Conservation (phyloP, 2,113 vertebrate genomes). For the Heptranchias perlo region DNA sequence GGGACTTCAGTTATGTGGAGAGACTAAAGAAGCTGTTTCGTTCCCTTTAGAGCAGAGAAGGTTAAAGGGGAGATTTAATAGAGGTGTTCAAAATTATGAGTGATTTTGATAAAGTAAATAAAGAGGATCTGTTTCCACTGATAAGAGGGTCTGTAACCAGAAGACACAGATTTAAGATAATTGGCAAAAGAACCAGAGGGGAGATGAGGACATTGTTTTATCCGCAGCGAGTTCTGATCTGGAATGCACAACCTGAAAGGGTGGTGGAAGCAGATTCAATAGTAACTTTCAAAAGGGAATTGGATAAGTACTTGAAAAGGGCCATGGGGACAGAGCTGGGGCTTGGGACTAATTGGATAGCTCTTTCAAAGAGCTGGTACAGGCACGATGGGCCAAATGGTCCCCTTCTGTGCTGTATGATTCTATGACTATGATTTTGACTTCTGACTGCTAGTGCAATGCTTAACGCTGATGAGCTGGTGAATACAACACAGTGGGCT, state of each 20-base stretch:
- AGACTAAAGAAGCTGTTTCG: neutral
- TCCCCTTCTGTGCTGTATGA: neutral
- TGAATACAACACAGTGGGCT: neutral
- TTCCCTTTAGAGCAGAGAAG: neutral
- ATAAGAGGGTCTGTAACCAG: neutral
- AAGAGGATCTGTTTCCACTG: neutral
- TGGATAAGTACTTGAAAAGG: neutral
- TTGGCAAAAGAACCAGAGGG: neutral
- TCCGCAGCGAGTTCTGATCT: neutral
- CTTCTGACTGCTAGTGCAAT: neutral
- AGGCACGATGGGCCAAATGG: neutral
- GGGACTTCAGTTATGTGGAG: neutral
- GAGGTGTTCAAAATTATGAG: neutral
- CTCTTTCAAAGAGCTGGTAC: neutral
- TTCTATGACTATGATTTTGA: neutral
- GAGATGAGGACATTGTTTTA: neutral
- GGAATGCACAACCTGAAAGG: neutral
- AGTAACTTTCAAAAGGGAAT: neutral
- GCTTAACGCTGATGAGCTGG: neutral
- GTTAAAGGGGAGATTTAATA: neutral
- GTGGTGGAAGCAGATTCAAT: neutral
- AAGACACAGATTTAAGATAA: neutral
- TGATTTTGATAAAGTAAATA: neutral
- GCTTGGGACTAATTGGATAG: neutral
- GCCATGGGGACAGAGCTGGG: neutral